Evolutionary conservation across 2,797 vertebrate genomes (phyloP).

Genomic region (Phyllotis vaccarum): DNA sequence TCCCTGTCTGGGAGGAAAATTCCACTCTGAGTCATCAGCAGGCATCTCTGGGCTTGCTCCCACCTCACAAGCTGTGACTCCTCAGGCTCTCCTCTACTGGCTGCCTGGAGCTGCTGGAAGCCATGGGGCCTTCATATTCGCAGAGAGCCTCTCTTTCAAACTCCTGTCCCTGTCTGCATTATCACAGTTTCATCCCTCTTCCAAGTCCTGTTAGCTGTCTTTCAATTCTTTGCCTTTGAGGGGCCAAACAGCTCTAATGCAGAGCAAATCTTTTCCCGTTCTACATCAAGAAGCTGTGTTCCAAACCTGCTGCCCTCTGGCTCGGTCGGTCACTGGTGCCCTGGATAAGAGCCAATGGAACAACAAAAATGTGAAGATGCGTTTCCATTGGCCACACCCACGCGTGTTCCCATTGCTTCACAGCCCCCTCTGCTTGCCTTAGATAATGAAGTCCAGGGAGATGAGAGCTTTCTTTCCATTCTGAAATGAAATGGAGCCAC

Average conservation of each 20-base stretch:
- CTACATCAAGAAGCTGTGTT: not conserved
- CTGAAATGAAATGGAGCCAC: not conserved
- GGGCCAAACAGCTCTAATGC: not conserved
- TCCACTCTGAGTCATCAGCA: constrained; percentile 66
- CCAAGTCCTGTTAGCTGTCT: not conserved
- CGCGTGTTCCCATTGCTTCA: not conserved
- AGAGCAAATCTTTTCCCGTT: not conserved
- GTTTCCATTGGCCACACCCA: not conserved
- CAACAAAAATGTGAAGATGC: not conserved
- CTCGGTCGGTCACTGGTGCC: not conserved
- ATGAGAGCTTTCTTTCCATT: not conserved
- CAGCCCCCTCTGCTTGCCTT: not conserved
- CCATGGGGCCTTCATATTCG: not conserved
- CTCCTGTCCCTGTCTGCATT: not conserved
- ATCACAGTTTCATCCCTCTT: not conserved
- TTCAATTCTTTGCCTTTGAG: constrained; percentile 1
- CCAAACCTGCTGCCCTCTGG: not conserved
- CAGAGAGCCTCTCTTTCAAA: not conserved
- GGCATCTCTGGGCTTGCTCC: constrained; percentile 9
- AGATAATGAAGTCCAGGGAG: not conserved
- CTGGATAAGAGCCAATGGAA: not conserved
- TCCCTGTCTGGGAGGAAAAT: constrained; percentile 71
- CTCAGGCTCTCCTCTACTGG: not conserved
- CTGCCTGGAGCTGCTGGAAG: not conserved
- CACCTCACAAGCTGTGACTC: not conserved